Evolutionary conservation across 2,888 invertebrate species (phyloP), one percentile per base, ranked within the genome.

Genomic region (Deilephila elpenor): DNA sequence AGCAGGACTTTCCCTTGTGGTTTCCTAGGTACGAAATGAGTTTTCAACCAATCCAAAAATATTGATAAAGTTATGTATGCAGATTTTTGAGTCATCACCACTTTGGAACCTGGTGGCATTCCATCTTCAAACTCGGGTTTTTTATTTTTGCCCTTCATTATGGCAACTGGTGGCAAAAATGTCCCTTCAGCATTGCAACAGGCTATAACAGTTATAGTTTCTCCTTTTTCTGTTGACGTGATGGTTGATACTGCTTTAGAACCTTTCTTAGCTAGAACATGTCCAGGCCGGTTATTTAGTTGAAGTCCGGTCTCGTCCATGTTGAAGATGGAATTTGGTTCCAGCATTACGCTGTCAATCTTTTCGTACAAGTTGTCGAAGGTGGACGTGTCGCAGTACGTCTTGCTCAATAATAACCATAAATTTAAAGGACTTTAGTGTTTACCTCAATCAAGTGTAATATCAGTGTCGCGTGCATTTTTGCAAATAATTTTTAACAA

Each of bases 151-250:
- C 77, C 76, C 70, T 76, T 79, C 62, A 78, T 76, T 7, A 77
- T 79, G 29, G 59, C 29, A 34, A 59, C 75, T 19, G 78, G 80
- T 61, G 78, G 76, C 8, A 80, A 29, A 70, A 79, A 80, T 53
- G 7, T 74, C 4, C 86, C 86, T 74, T 82, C 81, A 14, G 84
- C 88, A 78, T 85, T 89, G 75, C 85, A 87, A 73, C 87, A 87
- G 4, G 81, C 84, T 37, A 87, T 79, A 6, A 89, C 67, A 3
- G 85, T 79, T 19, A 79, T 78, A 1, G 84, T 88, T 78, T 88
- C 84, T 6, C 83, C 84, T 74, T 84, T 82, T 80, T 88, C 86
- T n/a, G 78, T 81, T 20, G 84, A 85, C 37, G 88, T 88, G 14
- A 82, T 44, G n/a, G 73, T 75, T 32, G 80, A 76, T 34, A 89